Base-by-base conservation (phyloP, 2,797 vertebrate genomes). In the Acridotheres tristis region DNA sequence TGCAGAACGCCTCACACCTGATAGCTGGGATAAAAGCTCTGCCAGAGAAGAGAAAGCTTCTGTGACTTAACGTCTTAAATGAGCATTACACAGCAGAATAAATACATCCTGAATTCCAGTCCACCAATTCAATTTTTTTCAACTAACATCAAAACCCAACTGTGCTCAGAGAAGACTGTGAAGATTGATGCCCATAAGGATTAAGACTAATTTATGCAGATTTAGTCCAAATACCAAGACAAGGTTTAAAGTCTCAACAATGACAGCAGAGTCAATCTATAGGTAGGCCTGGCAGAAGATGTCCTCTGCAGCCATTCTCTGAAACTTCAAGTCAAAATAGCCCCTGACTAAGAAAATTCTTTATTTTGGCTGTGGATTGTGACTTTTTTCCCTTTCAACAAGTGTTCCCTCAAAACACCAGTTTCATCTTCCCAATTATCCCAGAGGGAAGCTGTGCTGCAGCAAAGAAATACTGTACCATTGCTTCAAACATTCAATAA, bases 11-110 rank as follows among this genome's bases (percentile, higher is more conserved):
- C 99, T 98, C 96, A 99, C 99, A 14, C 99, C 99, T 65, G 99
- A 99, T 89, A 99, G 98, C 98, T 99, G 99, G 96, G 99, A 99
- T 97, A 99, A 98, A 97, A 99, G 98, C 98, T 99, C 99, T 99
- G 98, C 90, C 93, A 93, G 94, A 55, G 68, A 84, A 87, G 13
- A 88, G 59, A 95, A 76, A 94, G 10, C 47, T 91, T 74, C 43
- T 57, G 3, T 63, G 38, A 66, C 76, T 76, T 78, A 34, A 77
- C 29, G 54, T 13, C 43, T 74, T 51, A 50, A 47, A 68, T 19
- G 5, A 67, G 58, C 61, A 79, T 36, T 27, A 85, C 17, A 48
- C 8, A 23, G 62, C 1, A 62, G 29, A 73, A 85, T 7, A 32
- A 82, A 74, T 9, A 68, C 23, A 66, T 11, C 11, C 18, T 17